phyloP scores from a whole-genome alignment of 2,888 invertebrate species.

The Melikaiella ostensackeni region DNA sequence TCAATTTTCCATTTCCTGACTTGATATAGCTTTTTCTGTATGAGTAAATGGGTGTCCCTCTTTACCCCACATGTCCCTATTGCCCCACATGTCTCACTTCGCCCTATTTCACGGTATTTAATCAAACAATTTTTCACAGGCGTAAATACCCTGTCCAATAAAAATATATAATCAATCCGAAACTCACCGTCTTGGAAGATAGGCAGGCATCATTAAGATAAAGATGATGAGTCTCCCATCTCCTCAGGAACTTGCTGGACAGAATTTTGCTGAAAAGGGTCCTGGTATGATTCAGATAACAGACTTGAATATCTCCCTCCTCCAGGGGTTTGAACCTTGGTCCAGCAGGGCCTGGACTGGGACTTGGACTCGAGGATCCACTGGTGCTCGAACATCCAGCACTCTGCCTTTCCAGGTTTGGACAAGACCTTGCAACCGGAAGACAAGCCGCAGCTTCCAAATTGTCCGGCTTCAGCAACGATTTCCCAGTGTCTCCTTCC shows the following conservation, averaged over 20 bases:
- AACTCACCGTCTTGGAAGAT: slow-evolving; percentile 85
- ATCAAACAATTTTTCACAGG: no score
- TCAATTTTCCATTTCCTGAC: no score
- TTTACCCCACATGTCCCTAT: no score
- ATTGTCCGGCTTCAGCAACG: slow-evolving; percentile 62
- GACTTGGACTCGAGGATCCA: slow-evolving; percentile 76
- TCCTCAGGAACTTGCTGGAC: slow-evolving; percentile 86
- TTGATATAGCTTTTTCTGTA: no score
- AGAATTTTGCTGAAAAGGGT: slow-evolving; percentile 89
- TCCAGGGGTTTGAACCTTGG: slow-evolving; percentile 84
- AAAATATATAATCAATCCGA: no score
- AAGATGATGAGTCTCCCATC: slow-evolving; percentile 88
- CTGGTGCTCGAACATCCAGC: slow-evolving; percentile 79
- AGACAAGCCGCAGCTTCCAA: slow-evolving; percentile 69
- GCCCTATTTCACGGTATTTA: no score
- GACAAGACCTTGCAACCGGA: slow-evolving; percentile 77
- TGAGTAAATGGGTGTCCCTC: no score
- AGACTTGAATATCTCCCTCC: slow-evolving; percentile 86
- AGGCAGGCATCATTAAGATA: slow-evolving; percentile 84
- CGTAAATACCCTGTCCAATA: no score
- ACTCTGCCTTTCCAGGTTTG: slow-evolving; percentile 79
- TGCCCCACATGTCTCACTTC: no score
- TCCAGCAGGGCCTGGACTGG: slow-evolving; percentile 77
- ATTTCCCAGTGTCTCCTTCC: slow-evolving; percentile 39
- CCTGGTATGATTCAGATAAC: slow-evolving; percentile 87